Conservation (phyloP, 2,113 vertebrate species). For the Anarrhichthys ocellatus region DNA sequence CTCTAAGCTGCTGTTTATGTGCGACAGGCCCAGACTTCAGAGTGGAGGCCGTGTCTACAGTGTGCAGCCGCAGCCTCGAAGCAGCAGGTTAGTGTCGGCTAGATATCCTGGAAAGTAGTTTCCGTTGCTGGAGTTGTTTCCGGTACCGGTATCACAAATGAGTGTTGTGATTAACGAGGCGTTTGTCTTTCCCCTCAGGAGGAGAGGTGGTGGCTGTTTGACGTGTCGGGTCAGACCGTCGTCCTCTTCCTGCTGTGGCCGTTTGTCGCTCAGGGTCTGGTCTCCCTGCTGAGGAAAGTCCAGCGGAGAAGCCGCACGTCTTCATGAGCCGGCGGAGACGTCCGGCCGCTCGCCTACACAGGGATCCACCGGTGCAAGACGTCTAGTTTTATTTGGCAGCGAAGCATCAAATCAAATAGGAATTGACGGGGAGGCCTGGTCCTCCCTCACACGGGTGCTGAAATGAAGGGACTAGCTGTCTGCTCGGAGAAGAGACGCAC, state of each 20-base stretch:
- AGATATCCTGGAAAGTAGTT: background rate
- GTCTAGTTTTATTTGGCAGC: background rate
- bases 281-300: slow-evolving; percentile 82
- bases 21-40: slow-evolving; percentile 63
- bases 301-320: slow-evolving; percentile 76
- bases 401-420: background rate
- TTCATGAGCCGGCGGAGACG: slow-evolving; percentile 41
- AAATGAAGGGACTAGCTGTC: background rate
- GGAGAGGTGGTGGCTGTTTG: slow-evolving; percentile 79
- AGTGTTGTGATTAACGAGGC: background rate
- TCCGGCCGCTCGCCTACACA: background rate
- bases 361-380: background rate
- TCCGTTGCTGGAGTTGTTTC: no score
- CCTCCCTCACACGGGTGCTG: background rate
- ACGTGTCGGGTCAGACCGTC: slow-evolving; percentile 78
- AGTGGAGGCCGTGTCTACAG: slow-evolving; percentile 65
- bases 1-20: background rate
- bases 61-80: slow-evolving; percentile 51
- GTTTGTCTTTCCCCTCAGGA: slow-evolving; percentile 59
- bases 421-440: background rate
- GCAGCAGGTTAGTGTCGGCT: slow-evolving; percentile 66
- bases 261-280: slow-evolving; percentile 89
- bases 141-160: no score
- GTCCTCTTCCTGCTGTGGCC: slow-evolving; percentile 94
- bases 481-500: background rate